Conservation (phyloP, 1,140 invertebrate species). For the Platyscapa corneri region DNA sequence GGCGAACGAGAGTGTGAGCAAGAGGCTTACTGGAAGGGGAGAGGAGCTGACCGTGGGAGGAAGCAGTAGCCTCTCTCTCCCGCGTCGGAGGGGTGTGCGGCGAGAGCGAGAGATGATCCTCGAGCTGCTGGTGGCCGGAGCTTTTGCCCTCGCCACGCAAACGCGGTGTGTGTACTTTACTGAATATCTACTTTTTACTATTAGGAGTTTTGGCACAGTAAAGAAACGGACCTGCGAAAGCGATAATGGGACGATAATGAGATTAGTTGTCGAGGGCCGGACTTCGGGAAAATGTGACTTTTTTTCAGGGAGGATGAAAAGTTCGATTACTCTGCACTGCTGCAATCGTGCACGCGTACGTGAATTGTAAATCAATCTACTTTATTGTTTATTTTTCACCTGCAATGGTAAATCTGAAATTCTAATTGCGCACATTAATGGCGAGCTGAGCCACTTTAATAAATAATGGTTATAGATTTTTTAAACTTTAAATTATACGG, state of each 20-base stretch:
- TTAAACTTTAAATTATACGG: no score
- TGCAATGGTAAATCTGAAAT: no score
- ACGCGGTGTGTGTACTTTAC: slow-evolving; percentile 75
- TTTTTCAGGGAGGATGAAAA: no score
- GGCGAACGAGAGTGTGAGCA: slow-evolving; percentile 7
- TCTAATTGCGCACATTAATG: no score
- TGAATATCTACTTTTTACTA: slow-evolving; percentile 57
- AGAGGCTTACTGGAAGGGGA: not conserved
- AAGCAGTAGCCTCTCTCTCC: slow-evolving; percentile 27
- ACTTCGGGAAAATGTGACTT: no score
- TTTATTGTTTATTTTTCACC: no score
- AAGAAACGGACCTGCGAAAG: not conserved
- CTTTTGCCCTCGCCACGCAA: slow-evolving; percentile 72
- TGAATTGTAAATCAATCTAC: no score
- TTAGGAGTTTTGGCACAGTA: not conserved
- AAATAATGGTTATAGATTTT: no score
- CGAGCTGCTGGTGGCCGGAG: slow-evolving; percentile 73
- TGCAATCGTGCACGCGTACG: no score
- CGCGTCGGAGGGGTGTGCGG: slow-evolving; percentile 18
- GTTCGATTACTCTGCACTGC: no score
- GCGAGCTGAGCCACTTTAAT: no score
- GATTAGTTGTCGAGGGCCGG: no score
- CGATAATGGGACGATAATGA: not conserved
- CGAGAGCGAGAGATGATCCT: slow-evolving; percentile 70
- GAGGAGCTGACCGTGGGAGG: not conserved